Evolutionary conservation across 2,888 invertebrate genomes (phyloP).

Genomic region (Doris montereyensis): DNA sequence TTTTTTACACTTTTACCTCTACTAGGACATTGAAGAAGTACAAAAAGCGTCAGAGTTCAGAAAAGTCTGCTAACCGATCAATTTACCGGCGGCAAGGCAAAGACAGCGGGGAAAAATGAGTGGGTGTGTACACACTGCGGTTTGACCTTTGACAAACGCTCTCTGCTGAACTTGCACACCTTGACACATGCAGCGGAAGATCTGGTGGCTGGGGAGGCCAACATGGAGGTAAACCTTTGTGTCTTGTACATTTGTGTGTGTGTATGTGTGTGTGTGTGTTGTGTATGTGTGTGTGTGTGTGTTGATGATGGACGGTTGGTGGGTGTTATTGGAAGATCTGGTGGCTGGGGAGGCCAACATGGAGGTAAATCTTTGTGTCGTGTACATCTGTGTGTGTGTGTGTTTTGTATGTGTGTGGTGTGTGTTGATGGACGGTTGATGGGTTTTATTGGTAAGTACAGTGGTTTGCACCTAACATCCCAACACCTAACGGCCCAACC

Average conservation of each 20-base stretch:
- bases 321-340: conserved; percentile 70
- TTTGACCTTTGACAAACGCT: conserved; percentile 72
- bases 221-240: too few species aligned
- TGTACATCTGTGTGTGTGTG: too few species aligned
- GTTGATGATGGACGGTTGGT: too few species aligned
- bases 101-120: conserved; percentile 59
- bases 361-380: too few species aligned
- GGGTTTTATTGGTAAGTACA: conserved; percentile 70
- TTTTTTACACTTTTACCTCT: neutral
- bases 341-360: conserved; percentile 41
- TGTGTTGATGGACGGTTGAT: too few species aligned
- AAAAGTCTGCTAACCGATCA: conserved; percentile 65
- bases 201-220: conserved; percentile 50
- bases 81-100: conserved; percentile 65
- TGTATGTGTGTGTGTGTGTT: too few species aligned
- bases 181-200: conserved; percentile 75
- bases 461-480: too few species aligned
- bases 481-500: too few species aligned
- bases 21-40: conserved; percentile 66
- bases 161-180: conserved; percentile 75
- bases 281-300: too few species aligned
- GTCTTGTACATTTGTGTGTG: too few species aligned
- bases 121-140: conserved; percentile 73
- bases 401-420: too few species aligned
- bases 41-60: conserved; percentile 59